Evolutionary conservation across 2,113 vertebrate genomes (phyloP), one percentile per base, ranked within the genome.

Genomic region (Apistogramma diplotaenia): DNA sequence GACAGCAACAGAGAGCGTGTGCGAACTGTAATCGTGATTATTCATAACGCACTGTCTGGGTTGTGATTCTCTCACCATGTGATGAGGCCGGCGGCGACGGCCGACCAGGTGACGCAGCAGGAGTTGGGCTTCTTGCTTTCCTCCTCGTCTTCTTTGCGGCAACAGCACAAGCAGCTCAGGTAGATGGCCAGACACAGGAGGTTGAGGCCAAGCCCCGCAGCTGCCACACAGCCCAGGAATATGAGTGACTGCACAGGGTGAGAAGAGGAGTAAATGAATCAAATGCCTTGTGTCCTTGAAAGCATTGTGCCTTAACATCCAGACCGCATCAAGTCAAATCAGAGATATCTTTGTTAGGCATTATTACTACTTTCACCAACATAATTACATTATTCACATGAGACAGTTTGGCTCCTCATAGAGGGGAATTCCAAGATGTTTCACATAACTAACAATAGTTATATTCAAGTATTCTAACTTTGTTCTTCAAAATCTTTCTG

Each of bases 51-150:
- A 2, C 46, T 2, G 25, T 8, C 23, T 72, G 18, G 0, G 5
- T 21, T 3, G 35, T 2, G 2, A n/a, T 40, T 46, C 31, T 49
- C 94, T 97, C 94, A 99, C 98, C 98, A 99, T 93, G 97, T 98
- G 88, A 98, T 27, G 55, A 99, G 97, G 51, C 97, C 97, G 0
- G 97, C 97, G 0, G 93, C 78, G 43, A 97, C 97, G 0, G 97
- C 97, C 0, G 96, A 96, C 97, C 97, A 99, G 80, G 97, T 99
- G 92, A 97, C 80, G 0, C 97, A 98, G 91, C 97, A 97, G 59
- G 97, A 96, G 85, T 82, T 89, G 11, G 92, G 92, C 82, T 87
- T 96, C 94, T 99, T 99, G 89, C 82, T 95, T 33, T 97, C 96
- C 0, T 92, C 94, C 21, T 95, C 95, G 8, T 96, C 95, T 0